Evolutionary conservation across 2,797 vertebrate species (phyloP).

Genomic region (Borostomias antarcticus): DNA sequence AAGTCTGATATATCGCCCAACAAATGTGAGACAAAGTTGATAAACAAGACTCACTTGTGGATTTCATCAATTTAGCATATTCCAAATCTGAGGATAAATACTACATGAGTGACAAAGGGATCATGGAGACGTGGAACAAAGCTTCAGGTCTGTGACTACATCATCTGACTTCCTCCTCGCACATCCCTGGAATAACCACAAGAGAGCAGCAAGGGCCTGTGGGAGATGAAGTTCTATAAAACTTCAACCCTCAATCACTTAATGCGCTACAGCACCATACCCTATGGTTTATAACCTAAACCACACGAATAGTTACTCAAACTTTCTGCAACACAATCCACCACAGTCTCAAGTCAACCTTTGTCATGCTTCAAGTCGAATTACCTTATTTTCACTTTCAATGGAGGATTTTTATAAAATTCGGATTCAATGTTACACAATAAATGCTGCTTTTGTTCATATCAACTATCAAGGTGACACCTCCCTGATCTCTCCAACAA

Average conservation of each 20-base stretch:
- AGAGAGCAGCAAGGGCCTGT: constrained; percentile 35
- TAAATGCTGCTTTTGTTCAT: background rate
- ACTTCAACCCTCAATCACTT: constrained; percentile 6
- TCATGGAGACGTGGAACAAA: background rate
- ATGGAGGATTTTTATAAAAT: too few relatives aligned
- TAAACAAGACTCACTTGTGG: constrained; percentile 3
- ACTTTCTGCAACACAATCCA: background rate
- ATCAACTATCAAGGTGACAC: background rate
- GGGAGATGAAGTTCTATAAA: constrained; percentile 24
- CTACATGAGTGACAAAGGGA: background rate
- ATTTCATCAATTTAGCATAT: constrained; percentile 5
- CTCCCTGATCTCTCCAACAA: constrained; percentile 1
- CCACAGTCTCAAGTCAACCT: background rate
- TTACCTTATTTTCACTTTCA: too few relatives aligned
- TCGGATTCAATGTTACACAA: background rate
- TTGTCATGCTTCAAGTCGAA: background rate
- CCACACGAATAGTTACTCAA: background rate
- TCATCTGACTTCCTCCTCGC: background rate
- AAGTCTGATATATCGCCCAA: constrained; percentile 10
- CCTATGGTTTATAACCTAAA: background rate
- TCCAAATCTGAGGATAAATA: background rate
- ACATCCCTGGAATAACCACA: background rate
- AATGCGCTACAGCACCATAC: background rate
- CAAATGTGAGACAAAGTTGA: constrained; percentile 9
- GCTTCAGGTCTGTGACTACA: background rate